phyloP scores from a whole-genome alignment of 2,888 invertebrate species.

The Sericinus montela region DNA sequence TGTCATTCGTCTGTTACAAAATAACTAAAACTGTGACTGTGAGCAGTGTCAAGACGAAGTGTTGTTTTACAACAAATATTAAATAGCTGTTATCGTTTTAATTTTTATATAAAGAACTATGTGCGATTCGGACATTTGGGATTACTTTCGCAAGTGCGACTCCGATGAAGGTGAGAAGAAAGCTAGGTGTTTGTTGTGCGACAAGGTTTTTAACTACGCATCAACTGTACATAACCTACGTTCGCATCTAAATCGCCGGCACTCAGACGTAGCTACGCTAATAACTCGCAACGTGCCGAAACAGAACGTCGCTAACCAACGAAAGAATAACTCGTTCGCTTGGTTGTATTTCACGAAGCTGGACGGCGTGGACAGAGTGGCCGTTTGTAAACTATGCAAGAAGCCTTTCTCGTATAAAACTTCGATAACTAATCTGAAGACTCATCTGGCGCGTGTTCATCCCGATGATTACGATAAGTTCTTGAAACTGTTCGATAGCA shows the following conservation, averaged over 20 bases:
- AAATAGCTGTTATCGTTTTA: constrained; percentile 3
- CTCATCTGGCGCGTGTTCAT: constrained; percentile 20
- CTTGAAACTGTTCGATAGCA: background rate
- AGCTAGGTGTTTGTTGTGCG: constrained; percentile 11
- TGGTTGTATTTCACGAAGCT: constrained; percentile 21
- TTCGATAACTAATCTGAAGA: constrained; percentile 22
- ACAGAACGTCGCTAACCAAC: background rate
- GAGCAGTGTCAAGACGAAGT: background rate
- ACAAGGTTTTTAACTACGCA: constrained; percentile 14
- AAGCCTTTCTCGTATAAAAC: constrained; percentile 22
- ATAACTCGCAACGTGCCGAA: background rate
- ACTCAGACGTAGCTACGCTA: background rate
- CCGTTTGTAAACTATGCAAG: constrained; percentile 25
- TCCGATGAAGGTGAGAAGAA: constrained; percentile 4
- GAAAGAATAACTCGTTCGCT: background rate
- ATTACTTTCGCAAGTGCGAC: constrained; percentile 16
- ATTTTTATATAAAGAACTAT: background rate
- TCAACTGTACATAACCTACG: constrained; percentile 22
- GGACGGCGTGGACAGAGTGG: constrained; percentile 9
- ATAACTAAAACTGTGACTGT: no score
- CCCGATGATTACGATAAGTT: background rate
- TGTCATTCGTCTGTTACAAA: constrained; percentile 6
- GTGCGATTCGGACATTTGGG: constrained; percentile 14
- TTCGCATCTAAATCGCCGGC: constrained; percentile 11
- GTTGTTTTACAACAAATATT: no score